Base-by-base conservation (phyloP, 1,140 invertebrate genomes). In the Conus ventricosus region DNA sequence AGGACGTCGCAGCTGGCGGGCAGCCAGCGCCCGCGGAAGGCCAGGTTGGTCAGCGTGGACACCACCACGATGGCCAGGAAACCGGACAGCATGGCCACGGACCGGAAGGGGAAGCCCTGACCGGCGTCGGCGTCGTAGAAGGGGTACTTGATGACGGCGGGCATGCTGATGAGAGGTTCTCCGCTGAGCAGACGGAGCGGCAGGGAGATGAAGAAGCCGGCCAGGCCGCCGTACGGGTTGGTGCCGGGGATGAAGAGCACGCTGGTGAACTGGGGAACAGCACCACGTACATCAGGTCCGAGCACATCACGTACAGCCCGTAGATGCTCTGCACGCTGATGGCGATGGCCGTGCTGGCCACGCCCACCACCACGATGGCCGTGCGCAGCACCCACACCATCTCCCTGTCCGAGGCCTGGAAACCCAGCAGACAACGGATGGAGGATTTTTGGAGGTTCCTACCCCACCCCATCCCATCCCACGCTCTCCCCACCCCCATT, bases 211-310 rank as follows among this genome's bases (percentile, higher is more conserved):
- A 98, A 96, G 94, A 98, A 98, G 75, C 95, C 95, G 39, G 91
- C 84, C 53, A 99, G 95, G 51, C 98, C 99, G 39, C 99, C 99
- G 95, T 99, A 99, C 0, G 98, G 99, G 95, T 99, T 99, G 95
- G 91, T 90, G 7, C 82, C 98, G 95, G 81, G 80, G 67, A 91
- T 55, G 88, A 89, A 92, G 17, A 92, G 87, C 27, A 90, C 88
- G 63, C 85, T 54, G 39, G 88, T 89, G 53, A 92, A 88, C 75
- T 92, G 91, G 51, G 92, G 85, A 93, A 92, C 23, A 91, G 89
- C 23, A 91, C 86, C 11, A 93, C 93, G 84, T 91, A 92, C 90
- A 93, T 91, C 15, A 93, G 85, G 86, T 93, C 93, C 3, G 89
- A 87, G 80, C 93, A 93, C 23, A 93, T 87, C 39, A 93, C 81